phyloP scores from a whole-genome alignment of 2,797 vertebrate genomes.

The Anguilla anguilla region DNA sequence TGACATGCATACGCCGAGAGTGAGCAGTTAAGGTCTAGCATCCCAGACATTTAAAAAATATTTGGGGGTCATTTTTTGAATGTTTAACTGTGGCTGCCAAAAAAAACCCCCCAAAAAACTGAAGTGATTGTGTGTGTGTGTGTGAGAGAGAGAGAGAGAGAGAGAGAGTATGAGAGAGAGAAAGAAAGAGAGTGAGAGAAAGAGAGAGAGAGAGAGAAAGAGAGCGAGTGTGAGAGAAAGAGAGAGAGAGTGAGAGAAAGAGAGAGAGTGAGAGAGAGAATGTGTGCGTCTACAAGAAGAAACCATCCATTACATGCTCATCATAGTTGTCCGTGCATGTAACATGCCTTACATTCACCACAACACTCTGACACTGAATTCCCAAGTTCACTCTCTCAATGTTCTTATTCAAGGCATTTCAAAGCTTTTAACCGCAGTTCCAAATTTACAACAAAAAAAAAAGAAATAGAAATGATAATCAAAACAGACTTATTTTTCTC shows the following conservation, averaged over 20 bases:
- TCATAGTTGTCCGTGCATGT: slow-evolving; percentile 42
- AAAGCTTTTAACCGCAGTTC: background rate
- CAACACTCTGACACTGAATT: background rate
- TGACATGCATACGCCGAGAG: too few relatives aligned
- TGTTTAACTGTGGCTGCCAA: too few relatives aligned
- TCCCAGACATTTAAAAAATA: too few relatives aligned
- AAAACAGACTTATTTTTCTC: slow-evolving; percentile 19
- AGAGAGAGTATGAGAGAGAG: too few relatives aligned
- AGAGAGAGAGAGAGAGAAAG: too few relatives aligned
- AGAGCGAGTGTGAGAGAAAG: too few relatives aligned
- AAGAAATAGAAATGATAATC: slow-evolving; percentile 10
- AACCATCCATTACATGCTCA: slow-evolving; percentile 26
- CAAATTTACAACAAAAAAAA: background rate
- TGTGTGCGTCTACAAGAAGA: slow-evolving; percentile 40
- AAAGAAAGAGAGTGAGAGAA: too few relatives aligned
- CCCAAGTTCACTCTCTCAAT: slow-evolving; percentile 14
- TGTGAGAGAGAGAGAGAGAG: background rate
- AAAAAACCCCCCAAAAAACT: too few relatives aligned
- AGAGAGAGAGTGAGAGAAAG: too few relatives aligned
- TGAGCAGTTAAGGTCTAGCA: too few relatives aligned
- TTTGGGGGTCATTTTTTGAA: too few relatives aligned
- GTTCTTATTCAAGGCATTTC: slow-evolving; percentile 28
- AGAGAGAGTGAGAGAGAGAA: background rate
- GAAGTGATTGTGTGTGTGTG: background rate
- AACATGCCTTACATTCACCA: background rate